Evolutionary conservation across 2,888 invertebrate species (phyloP).

Genomic region (Taenaris catops): DNA sequence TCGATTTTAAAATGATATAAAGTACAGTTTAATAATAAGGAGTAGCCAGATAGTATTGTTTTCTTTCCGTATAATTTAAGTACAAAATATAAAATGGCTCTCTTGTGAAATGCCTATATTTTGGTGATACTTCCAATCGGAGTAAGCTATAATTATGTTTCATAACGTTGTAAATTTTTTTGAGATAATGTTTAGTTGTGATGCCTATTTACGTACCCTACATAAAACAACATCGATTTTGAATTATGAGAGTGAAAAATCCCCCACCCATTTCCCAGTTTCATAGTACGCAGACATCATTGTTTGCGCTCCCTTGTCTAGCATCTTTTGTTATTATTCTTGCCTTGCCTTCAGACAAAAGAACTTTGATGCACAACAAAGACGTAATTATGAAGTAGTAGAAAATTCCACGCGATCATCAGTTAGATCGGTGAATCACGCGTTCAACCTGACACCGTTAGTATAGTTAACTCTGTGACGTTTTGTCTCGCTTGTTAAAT

Average conservation of each 20-base stretch:
- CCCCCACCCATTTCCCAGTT: slow-evolving; percentile 41
- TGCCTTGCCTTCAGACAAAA: slow-evolving; percentile 59
- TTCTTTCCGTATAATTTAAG: too few species aligned
- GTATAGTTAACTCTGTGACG: slow-evolving; percentile 37
- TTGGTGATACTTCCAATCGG: too few species aligned
- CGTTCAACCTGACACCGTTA: slow-evolving; percentile 61
- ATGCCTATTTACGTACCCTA: too few species aligned
- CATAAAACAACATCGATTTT: slow-evolving; percentile 14
- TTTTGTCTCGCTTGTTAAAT: slow-evolving; percentile 17
- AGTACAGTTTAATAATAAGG: too few species aligned
- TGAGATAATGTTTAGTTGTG: too few species aligned
- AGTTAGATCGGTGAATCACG: slow-evolving; percentile 50
- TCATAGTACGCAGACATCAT: slow-evolving; percentile 62
- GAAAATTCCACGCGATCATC: slow-evolving; percentile 36
- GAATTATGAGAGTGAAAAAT: slow-evolving; percentile 39
- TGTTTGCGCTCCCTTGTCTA: slow-evolving; percentile 60
- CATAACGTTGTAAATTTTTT: too few species aligned
- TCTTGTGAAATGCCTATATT: too few species aligned
- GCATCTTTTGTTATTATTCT: slow-evolving; percentile 59
- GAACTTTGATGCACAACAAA: slow-evolving; percentile 57
- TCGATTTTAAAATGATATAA: too few species aligned
- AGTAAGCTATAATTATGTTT: too few species aligned
- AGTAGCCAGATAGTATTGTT: too few species aligned
- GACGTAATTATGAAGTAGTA: slow-evolving; percentile 61
- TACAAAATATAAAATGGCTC: too few species aligned